Evolutionary conservation across 2,888 invertebrate genomes (phyloP).

Genomic region (Prosopocoilus inquinatus): DNA sequence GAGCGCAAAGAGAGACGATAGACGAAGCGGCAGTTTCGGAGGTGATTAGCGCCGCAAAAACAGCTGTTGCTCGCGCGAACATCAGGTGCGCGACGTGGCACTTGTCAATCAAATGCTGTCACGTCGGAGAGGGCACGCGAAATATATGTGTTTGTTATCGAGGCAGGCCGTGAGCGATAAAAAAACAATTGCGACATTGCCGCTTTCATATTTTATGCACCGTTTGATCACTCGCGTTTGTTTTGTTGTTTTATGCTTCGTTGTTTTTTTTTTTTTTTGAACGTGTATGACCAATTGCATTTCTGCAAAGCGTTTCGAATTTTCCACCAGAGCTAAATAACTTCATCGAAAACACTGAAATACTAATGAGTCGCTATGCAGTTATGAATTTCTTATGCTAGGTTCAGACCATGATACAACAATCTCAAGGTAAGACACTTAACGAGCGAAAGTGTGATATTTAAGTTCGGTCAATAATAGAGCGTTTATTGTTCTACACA

Average conservation of each 20-base stretch:
- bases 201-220: neutral
- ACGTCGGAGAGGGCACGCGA: conserved; percentile 9
- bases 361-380: no score
- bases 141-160: conserved; percentile 7
- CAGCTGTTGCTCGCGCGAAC: conserved; percentile 10
- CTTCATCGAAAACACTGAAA: no score
- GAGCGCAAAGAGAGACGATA: conserved; percentile 9
- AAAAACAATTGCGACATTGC: conserved; percentile 1
- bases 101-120: conserved; percentile 16
- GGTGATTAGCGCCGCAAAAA: conserved; percentile 15
- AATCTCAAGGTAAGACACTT: no score
- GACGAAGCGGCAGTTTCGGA: conserved; percentile 9
- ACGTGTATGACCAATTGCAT: neutral
- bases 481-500: no score
- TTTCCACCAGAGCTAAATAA: no score
- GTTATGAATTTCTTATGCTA: no score
- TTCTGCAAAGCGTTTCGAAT: no score
- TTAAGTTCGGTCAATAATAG: no score
- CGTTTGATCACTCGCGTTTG: neutral
- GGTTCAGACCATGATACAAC: no score
- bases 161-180: neutral
- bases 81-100: conserved; percentile 14
- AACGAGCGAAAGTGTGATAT: no score
- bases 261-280: neutral
- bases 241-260: neutral